These are phyloP conservation scores for Ammospiza nelsoni DNA, from an alignment of 2,113 vertebrate genomes.

Conservation along the genomic window DNA sequence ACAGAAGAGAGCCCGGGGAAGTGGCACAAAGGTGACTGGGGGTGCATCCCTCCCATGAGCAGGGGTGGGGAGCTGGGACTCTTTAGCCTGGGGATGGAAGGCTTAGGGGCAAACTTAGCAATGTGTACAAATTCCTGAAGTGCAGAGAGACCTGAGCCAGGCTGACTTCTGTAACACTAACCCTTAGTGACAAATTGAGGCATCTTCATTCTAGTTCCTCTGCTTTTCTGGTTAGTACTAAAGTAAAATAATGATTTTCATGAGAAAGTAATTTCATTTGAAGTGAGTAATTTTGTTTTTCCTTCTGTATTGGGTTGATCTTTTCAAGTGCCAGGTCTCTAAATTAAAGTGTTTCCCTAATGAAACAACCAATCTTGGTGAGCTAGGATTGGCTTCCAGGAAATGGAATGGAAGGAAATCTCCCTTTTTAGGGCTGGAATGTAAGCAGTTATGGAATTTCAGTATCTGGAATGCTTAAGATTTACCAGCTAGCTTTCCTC, in stretches of 20 bases:
- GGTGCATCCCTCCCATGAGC: not conserved
- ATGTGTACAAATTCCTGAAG: not conserved
- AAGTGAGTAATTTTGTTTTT: not conserved
- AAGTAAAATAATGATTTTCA: not conserved
- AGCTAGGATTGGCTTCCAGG: constrained; percentile 40
- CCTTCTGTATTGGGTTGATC: not conserved
- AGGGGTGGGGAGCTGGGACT: not conserved
- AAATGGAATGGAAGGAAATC: constrained; percentile 26
- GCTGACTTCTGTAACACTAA: not conserved
- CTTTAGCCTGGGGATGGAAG: not conserved
- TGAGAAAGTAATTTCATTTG: constrained; percentile 33
- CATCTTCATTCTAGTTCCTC: not conserved
- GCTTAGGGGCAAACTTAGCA: not conserved
- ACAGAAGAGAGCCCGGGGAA: not conserved
- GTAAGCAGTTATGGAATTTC: constrained; percentile 55
- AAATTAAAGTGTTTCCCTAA: constrained; percentile 32
- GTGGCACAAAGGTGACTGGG: too few relatives aligned
- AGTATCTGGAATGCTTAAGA: constrained; percentile 57
- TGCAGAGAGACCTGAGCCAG: not conserved
- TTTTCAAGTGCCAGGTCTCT: constrained; percentile 1
- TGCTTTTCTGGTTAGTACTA: not conserved
- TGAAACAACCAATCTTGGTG: not conserved
- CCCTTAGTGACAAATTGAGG: not conserved
- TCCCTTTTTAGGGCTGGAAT: constrained; percentile 63
- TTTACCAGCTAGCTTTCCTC: constrained; percentile 53